Conservation (phyloP, 1,140 invertebrate species). For the Drosophila lacteicornis region DNA sequence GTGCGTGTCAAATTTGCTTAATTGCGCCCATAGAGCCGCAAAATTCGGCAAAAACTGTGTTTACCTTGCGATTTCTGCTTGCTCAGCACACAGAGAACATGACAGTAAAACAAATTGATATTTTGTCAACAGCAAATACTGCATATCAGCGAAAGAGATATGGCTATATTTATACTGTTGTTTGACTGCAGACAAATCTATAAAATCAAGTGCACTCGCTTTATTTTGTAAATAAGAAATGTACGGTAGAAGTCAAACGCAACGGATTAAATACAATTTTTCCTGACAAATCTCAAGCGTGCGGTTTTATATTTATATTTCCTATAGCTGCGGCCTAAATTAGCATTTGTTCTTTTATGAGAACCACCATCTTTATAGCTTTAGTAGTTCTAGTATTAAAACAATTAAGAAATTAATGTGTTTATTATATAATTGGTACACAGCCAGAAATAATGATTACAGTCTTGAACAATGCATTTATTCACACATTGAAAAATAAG, state of each 20-base stretch:
- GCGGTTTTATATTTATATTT: background rate
- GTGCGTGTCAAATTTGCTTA: slow-evolving; percentile 48
- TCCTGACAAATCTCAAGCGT: background rate
- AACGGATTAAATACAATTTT: background rate
- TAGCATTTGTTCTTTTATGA: no score
- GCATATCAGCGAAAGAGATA: slow-evolving; percentile 14
- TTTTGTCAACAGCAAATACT: slow-evolving; percentile 23
- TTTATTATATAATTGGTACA: background rate
- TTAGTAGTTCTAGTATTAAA: no score
- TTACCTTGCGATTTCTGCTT: slow-evolving; percentile 16
- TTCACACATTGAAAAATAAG: no score
- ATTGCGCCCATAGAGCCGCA: slow-evolving; percentile 36
- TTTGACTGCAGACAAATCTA: slow-evolving; percentile 2
- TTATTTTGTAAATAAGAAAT: slow-evolving; percentile 4
- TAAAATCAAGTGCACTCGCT: background rate
- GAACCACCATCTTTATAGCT: no score
- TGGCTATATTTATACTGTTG: background rate
- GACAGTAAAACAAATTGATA: slow-evolving; percentile 7
- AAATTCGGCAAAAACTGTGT: slow-evolving; percentile 23
- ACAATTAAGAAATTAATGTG: background rate
- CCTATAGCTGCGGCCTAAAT: no score
- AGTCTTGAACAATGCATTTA: no score
- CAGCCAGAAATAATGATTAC: background rate
- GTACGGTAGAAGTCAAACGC: background rate
- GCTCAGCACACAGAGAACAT: background rate